Percentiles rank a stretch among this genome's conserved stretches.
phyloP scores from a whole-genome alignment of 1,140 invertebrate species.

The Tribolium madens region DNA sequence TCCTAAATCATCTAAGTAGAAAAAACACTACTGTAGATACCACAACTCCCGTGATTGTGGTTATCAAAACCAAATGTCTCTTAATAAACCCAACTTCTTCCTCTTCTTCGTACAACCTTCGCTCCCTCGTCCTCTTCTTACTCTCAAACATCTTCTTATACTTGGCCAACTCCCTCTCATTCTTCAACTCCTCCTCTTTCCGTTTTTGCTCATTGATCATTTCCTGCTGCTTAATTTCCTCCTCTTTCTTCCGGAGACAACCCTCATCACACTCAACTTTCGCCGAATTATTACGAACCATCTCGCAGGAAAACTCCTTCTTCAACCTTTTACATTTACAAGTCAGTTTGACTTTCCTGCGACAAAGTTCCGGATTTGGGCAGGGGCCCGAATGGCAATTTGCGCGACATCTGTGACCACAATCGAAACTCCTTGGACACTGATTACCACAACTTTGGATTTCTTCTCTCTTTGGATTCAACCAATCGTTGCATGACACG shows the following conservation, averaged over 20 bases:
- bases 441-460: slow-evolving; percentile 83
- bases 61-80: slow-evolving; percentile 66
- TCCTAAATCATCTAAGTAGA: neutral
- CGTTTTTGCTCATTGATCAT: slow-evolving; percentile 69
- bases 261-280: slow-evolving; percentile 73
- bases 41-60: slow-evolving; percentile 56
- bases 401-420: slow-evolving; percentile 81
- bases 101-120: slow-evolving; percentile 62
- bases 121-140: slow-evolving; percentile 69
- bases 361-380: slow-evolving; percentile 75
- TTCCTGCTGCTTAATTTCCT: slow-evolving; percentile 68
- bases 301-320: slow-evolving; percentile 80
- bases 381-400: slow-evolving; percentile 85
- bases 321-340: slow-evolving; percentile 85
- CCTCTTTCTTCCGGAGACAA: slow-evolving; percentile 71
- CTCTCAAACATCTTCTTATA: slow-evolving; percentile 79
- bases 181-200: slow-evolving; percentile 74
- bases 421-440: slow-evolving; percentile 83
- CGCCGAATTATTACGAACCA: slow-evolving; percentile 69
- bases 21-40: neutral
- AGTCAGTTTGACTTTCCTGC: slow-evolving; percentile 82
- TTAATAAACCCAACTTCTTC: slow-evolving; percentile 64
- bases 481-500: slow-evolving; percentile 78
- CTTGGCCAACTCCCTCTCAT: slow-evolving; percentile 77
- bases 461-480: slow-evolving; percentile 68